Evolutionary conservation across 2,888 invertebrate species (phyloP), one percentile per base, ranked within the genome.

Genomic region (Eugnorisma glareosa): DNA sequence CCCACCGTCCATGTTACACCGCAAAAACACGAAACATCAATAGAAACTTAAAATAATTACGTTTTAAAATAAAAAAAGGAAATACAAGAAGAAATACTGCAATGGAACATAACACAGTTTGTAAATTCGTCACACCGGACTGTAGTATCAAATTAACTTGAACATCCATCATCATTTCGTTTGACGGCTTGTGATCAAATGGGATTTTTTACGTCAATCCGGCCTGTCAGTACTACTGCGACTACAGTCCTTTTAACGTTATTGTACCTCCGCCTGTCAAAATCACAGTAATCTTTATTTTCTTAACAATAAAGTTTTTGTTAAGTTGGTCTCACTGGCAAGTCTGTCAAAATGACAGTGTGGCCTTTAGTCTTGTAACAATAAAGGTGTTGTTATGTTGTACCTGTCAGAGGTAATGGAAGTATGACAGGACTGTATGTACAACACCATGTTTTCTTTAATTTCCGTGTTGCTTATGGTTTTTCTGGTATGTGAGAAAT

Each of bases 121-220:
- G 89, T 83, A 66, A 88, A 92, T 92, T 92, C 90, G 88, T 90
- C 90, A 91, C 91, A 91, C 81, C 68, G 61, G 35, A 68, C 73
- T 79, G 81, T 78, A 73, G 79, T 74, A 77, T 82, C 83, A 79
- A 86, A 89, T 87, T 88, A 86, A 83, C 83, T 81, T 68, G 48
- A 76, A 81, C 92, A 94, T 94, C 93, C 91, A 94, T 94, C 93
- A 94, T 93, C 92, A 93, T 93, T 92, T 92, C 86, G 89, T 90
- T 89, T 90, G 92, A 90, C 92, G 91, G 89, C 89, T 87, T 92
- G 93, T 94, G 93, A 93, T 88, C 89, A 89, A 89, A 89, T 87
- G 92, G 89, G 92, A 91, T 93, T 94, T 93, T 92, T 90, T 89
- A 87, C 84, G 83, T 80, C 84, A 85, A 84, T 78, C 85, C 89